Base-by-base conservation (phyloP, 2,888 invertebrate species). In the Watsonalla cultraria region DNA sequence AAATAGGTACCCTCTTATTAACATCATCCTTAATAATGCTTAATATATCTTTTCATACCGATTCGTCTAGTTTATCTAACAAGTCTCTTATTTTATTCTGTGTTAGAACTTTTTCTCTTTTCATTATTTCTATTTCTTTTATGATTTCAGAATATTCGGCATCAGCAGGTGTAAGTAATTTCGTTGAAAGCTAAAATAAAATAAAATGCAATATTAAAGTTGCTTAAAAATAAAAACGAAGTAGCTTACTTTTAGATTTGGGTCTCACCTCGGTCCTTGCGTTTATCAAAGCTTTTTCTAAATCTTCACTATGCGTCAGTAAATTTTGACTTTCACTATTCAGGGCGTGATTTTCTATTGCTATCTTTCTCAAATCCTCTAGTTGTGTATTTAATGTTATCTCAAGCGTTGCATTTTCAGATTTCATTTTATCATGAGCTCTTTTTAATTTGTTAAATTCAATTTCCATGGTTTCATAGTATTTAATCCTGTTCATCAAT, bases 61-160 rank as follows among this genome's bases (percentile, higher is more conserved):
- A 74, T 69, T 80, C 74, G n/a, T 88, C 81, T 57, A 86, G 62
- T 71, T 76, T 79, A 52, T 85, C 74, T 5, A 67, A 58, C 6
- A 89, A 66, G n/a, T 78, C 72, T 45, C 74, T 70, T 2, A 86
- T 83, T 65, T 76, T 80, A 24, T 71, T 67, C 24, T 76, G 76
- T 54, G 74, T 80, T 0, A 53, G 46, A 1, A 65, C 14, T 65
- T 86, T 88, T 64, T 88, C 86, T 54, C 73, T 59, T 61, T 77
- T 84, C 72, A 90, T 69, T 8, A 68, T 58, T 54, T 82, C 76
- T 45, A 89, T 76, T 78, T 86, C 80, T 50, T 65, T 66, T 56
- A 73, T 64, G 6, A 88, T 65, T 51, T 75, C 66, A 13, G 60
- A 54, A 42, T 73, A 74, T 24, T 24, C 24, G 13, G 70, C 53